Base-by-base conservation (phyloP, 2,888 invertebrate species). In the Eristalinus sepulchralis region DNA sequence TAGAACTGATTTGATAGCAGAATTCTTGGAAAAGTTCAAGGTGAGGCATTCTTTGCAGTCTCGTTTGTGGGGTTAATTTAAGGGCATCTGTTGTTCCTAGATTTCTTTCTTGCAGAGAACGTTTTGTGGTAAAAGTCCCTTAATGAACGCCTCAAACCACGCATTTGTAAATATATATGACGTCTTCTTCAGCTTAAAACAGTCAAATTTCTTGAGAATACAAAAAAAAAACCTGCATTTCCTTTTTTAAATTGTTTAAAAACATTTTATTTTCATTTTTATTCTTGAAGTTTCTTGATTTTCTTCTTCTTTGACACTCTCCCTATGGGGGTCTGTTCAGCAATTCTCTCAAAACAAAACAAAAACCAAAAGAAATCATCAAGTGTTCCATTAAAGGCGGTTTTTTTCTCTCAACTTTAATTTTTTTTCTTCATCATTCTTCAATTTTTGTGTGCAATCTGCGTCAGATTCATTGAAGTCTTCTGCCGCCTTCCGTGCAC, bases 321-420 rank as follows among this genome's bases (percentile, higher is more conserved):
- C 1, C n/a, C 39, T 13, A 39, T 13, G 39, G 47, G 47, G 47
- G 47, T 47, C 17, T 47, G 47, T 47, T 47, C 47, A 47, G 47
- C 47, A 68, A 57, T 70, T 62, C 17, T 24, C 68, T 17, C 53
- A 39, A 39, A 47, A 47, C 47, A 47, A 20, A 17, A 13, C n/a
- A 47, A 17, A 47, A 27, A 27, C 27, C n/a, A 47, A 17, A 47
- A 27, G 5, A 2, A 17, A 17, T 53, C 10, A 55, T 47, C 17
- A 67, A 39, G 13, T 34, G n/a, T 36, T 36, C 34, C 11, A 24
- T 22, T 78, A 39, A 63, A 63, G 62, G 70, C 47, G n/a, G 22
- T 17, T 17, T 39, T 24, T 22, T 17, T 27, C n/a, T 27, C 27
- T 27, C 2, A 27, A 27, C 5, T 27, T 27, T 27, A 27, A 3